Evolutionary conservation across 2,113 vertebrate species (phyloP), one percentile per base, ranked within the genome.

Genomic region (Pontoporia blainvillei): DNA sequence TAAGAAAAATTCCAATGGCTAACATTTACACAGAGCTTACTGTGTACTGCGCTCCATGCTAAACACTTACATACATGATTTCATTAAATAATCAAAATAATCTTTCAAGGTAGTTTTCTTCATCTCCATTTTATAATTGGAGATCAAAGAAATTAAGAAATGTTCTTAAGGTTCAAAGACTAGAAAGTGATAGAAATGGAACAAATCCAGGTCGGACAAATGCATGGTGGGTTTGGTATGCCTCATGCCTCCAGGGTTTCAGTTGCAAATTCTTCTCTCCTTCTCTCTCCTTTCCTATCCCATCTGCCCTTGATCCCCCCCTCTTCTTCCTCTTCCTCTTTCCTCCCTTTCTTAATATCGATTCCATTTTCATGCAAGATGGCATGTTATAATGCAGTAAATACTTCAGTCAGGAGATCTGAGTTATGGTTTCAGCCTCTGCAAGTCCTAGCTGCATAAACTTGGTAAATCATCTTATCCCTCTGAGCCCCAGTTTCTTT

Each of bases 91-190:
- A 75, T 39, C 41, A 36, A 34, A 88, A 72, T 36, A 27, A 14
- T 36, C 64, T 79, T 84, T 72, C 15, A 78, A 71, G 23, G 34
- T 61, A 82, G 12, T 15, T 44, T 17, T 62, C 23, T 11, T 75
- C 27, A 36, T 13, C 8, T 90, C 41, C 59, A 41, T 23, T 44
- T 91, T 54, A 21, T 31, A 69, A 59, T 2, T 69, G 39, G n/a
- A 66, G 27, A 66, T 64, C 84, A 82, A 78, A 92, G 34, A 91
- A 21, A 76, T 75, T 86, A 49, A 86, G 14, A 86, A 89, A 61
- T 34, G 44, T 66, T 61, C 72, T 75, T 66, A 59, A 95, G 8
- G 11, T 36, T 81, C 29, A 83, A 62, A 25, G 34, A 27, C 20
- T 57, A 57, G 11, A 11, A 39, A 57, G 21, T 34, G 41, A 34